Evolutionary conservation across 2,888 invertebrate genomes (phyloP), one percentile per base, ranked within the genome.

Genomic region (Drosophila formosana): DNA sequence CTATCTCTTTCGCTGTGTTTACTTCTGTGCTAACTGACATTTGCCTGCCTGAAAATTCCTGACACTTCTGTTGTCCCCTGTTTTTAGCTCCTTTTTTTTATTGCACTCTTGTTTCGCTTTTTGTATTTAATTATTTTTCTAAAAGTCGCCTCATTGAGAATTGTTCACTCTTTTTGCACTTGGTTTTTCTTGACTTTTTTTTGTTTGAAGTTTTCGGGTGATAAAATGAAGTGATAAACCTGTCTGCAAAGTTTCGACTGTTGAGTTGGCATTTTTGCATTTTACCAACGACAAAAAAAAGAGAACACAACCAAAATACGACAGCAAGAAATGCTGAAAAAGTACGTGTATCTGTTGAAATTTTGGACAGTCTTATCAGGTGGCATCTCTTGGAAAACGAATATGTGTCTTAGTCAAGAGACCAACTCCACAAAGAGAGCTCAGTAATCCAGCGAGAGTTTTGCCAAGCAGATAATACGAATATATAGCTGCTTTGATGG

Each of bases 151-250:
- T 75, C 63, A 84, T 72, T 78, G 76, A 63, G 82, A 81, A 84
- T 65, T 63, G 78, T 69, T 75, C 72, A 62, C 46, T 73, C 65
- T 53, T 68, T 37, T 25, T 56, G 68, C 50, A 62, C 43, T 61
- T 8, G 7, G 18, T 18, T 13, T 18, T 9, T 25, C 25, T 7
- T 45, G 8, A 13, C 0, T 11, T 45, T 11, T 11, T 66, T 65
- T 26, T 62, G 61, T 74, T 62, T 56, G 30, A 71, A 77, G 77
- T 74, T 77, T 80, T 74, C 61, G 52, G 63, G 65, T 68, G 82
- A 82, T 85, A 80, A 82, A 88, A 89, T 88, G 78, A 75, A 77
- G 86, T 75, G 89, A 87, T 88, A 89, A 87, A 87, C 82, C 88
- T 88, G 86, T 87, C 86, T 87, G 89, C 73, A 89, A 87, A 87